Conservation (phyloP, 2,888 invertebrate species). For the Mystacides longicornis region DNA sequence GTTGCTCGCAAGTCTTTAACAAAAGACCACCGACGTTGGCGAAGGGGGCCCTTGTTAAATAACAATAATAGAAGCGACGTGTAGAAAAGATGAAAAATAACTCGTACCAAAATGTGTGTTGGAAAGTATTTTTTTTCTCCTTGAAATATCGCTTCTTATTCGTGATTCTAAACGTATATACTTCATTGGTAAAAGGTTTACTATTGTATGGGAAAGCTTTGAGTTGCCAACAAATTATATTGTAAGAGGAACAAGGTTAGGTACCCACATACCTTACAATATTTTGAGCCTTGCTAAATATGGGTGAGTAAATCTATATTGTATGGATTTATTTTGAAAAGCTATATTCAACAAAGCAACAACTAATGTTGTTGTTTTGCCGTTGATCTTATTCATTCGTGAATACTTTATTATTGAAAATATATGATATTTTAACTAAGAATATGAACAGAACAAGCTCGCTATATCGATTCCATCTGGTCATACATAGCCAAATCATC, state of each 20-base stretch:
- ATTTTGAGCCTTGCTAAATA: neutral
- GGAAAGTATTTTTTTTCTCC: neutral
- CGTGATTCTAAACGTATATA: neutral
- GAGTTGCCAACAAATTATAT: too few relatives aligned
- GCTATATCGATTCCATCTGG: too few relatives aligned
- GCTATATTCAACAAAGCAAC: too few relatives aligned
- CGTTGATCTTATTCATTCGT: too few relatives aligned
- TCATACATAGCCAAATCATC: too few relatives aligned
- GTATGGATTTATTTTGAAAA: neutral
- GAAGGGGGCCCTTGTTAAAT: neutral
- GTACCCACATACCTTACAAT: too few relatives aligned
- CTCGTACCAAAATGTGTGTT: neutral
- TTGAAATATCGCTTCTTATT: neutral
- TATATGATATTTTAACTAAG: too few relatives aligned
- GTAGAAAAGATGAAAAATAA: neutral
- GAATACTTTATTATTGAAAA: too few relatives aligned
- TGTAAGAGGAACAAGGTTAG: too few relatives aligned
- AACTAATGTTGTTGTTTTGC: too few relatives aligned
- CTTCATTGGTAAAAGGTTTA: neutral
- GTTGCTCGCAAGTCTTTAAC: neutral
- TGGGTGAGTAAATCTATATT: neutral
- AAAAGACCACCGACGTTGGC: constrained; percentile 7
- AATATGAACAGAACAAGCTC: too few relatives aligned
- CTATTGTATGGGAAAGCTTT: neutral
- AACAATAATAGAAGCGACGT: constrained; percentile 5